Evolutionary conservation across 2,113 vertebrate genomes (phyloP).

Genomic region (Chrysemys picta): DNA sequence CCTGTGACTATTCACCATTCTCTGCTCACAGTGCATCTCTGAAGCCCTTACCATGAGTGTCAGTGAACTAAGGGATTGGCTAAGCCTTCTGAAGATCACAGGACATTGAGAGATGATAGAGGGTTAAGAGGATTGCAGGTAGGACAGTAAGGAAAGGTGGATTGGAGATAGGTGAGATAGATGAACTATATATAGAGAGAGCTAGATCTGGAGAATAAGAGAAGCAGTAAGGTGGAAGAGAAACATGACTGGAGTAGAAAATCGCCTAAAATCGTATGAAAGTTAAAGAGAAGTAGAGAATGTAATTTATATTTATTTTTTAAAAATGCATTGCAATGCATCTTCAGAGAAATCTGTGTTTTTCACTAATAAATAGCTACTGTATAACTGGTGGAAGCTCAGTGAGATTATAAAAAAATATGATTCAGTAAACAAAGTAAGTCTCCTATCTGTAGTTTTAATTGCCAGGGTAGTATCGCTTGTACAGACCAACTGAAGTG

Average conservation of each 20-base stretch:
- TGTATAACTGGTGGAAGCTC: background rate
- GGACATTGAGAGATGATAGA: background rate
- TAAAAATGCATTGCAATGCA: background rate
- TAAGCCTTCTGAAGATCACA: background rate
- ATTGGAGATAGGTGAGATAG: accelerated
- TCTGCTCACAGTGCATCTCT: background rate
- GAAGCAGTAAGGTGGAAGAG: background rate
- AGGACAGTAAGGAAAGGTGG: background rate
- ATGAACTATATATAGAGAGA: background rate
- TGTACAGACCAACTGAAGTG: background rate
- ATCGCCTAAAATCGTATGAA: background rate
- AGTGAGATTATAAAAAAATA: background rate
- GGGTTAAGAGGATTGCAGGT: background rate
- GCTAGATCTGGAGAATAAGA: background rate
- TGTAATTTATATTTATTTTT: background rate
- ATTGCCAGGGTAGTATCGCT: background rate
- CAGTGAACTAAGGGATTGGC: background rate
- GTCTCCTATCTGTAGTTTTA: background rate
- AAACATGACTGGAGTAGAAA: background rate
- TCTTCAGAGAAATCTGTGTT: background rate
- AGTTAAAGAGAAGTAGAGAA: background rate
- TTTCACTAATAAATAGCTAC: background rate
- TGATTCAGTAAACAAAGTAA: background rate
- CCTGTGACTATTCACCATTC: background rate
- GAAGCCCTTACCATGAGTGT: background rate